Evolutionary conservation across 2,888 invertebrate genomes (phyloP), one percentile per base, ranked within the genome.

Genomic region (Cataglyphis altisquamis): DNA sequence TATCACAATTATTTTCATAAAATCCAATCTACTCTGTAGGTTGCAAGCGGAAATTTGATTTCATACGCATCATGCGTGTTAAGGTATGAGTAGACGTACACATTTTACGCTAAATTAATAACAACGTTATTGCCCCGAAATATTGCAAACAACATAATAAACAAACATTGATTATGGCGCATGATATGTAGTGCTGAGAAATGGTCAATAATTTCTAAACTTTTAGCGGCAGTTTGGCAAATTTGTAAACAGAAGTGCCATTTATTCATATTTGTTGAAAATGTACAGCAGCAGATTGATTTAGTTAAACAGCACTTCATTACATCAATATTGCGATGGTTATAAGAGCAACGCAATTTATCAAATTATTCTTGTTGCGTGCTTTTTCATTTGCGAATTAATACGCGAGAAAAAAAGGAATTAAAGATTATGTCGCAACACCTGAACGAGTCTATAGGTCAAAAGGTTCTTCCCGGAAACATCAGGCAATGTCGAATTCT

Each of bases 401-500:
- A 10, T 41, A 21, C 18, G 25, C 15, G 29, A 21, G 10, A 15
- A 18, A 25, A 18, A 25, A 63, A 55, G 1, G 36, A 32, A 45
- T 29, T 45, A 48, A 77, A 18, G 62, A 52, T 62, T 52, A 29
- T 45, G 41, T 77, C 74, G 52, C 21, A 64, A 63, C 45, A 73
- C 60, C 73, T 68, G 67, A 80, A 63, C 74, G 81, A 70, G 68
- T 82, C 78, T 82, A 70, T 87, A 66, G 82, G 78, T 88, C 84
- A 83, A 89, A 89, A 87, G 75, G 63, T 55, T 62, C n/a, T 52
- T 89, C 87, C 82, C 64, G 18, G 8, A 12, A 62, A 52, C n/a
- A n/a, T n/a, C n/a, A 52, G 52, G n/a, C 15, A 52, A 52, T n/a
- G 52, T 52, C 52, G n/a, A 52, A 52, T 52, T 52, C 52, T 52